A percentile compares a stretch with the other conserved stretches of the same genome.
These are phyloP conservation scores for Drosophila ogumai DNA, from an alignment of 1,140 invertebrate species.

Conservation along the genomic window DNA sequence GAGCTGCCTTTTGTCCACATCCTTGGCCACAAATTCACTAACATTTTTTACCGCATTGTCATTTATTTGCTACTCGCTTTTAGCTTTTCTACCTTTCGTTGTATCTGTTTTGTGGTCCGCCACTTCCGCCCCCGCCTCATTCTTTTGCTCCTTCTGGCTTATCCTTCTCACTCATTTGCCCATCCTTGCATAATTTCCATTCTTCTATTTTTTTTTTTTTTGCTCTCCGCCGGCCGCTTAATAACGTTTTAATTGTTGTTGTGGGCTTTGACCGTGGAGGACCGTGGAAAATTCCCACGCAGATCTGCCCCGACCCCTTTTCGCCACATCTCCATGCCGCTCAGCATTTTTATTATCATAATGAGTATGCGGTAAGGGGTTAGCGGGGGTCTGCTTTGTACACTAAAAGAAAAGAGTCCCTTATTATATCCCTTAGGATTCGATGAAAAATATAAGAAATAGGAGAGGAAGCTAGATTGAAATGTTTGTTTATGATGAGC, in stretches of 20 bases:
- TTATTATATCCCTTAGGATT: too few relatives aligned
- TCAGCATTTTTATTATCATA: slow-evolving; percentile 79
- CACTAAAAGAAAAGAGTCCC: neutral
- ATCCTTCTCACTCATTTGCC: slow-evolving; percentile 13
- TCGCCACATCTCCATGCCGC: slow-evolving; percentile 17
- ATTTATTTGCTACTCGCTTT: slow-evolving; percentile 45
- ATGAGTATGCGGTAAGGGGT: slow-evolving; percentile 56
- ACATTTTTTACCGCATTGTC: slow-evolving; percentile 52
- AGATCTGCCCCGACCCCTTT: slow-evolving; percentile 24
- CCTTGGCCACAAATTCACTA: slow-evolving; percentile 42
- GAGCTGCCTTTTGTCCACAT: slow-evolving; percentile 30
- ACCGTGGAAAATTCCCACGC: slow-evolving; percentile 54
- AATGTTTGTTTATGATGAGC: neutral
- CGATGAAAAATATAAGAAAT: too few relatives aligned
- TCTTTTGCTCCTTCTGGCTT: slow-evolving; percentile 1
- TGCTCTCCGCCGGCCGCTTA: slow-evolving; percentile 55
- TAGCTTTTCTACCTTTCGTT: slow-evolving; percentile 55
- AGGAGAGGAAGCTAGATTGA: neutral
- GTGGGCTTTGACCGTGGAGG: slow-evolving; percentile 71
- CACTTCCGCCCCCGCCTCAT: slow-evolving; percentile 3
- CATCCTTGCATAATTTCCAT: slow-evolving; percentile 68
- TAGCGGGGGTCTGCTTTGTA: neutral
- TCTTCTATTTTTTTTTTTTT: slow-evolving; percentile 15
- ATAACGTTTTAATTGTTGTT: slow-evolving; percentile 83
- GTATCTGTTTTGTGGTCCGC: slow-evolving; percentile 49